Base-by-base conservation (phyloP, 2,888 invertebrate genomes). In the Pachliopta kotzebuea region DNA sequence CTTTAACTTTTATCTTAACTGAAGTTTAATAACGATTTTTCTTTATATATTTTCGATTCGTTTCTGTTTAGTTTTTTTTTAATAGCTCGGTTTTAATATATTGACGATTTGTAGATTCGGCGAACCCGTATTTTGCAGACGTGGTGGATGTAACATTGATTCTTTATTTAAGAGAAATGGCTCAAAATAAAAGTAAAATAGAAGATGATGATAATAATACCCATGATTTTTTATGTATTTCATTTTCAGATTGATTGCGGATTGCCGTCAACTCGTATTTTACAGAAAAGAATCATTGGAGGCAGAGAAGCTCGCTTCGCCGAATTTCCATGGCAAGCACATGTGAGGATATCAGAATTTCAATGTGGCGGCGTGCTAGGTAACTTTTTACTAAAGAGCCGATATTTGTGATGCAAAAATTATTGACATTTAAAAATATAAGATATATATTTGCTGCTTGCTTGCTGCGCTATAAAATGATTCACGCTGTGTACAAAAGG, bases 301-400 rank as follows among this genome's bases (percentile, higher is more conserved):
- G 96, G 97, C 0, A 88, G 95, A 4, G 95, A 96, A 71, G 96
- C 96, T 0, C 90, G 93, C 70, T 96, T 93, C 56, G 95, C 94
- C 0, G 96, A 96, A 86, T 96, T 96, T 76, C 96, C 97, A 0
- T 97, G 96, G 96, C 96, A 96, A 79, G 96, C 96, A 0, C 96
- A 96, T 74, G 95, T 97, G 68, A 94, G 96, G 76, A 96, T 96
- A 71, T 94, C 95, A 0, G 95, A 96, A 72, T 96, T 95, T 76
- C 96, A 96, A 76, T 97, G 96, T 74, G 96, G 97, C 2, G 96
- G 96, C 0, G 96, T 96, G 0, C 83, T 96, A 66, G 93, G 94
- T 94, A 76, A 72, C 4, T 20, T 57, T 45, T 45, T 45, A n/a
- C 4, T 6, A 6, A 45, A 18, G n/a, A 45, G 4, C 4, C 6